Percentiles rank a stretch among this genome's conserved stretches.
phyloP scores from a whole-genome alignment of 2,797 vertebrate genomes.

The Pyrocephalus nanus region DNA sequence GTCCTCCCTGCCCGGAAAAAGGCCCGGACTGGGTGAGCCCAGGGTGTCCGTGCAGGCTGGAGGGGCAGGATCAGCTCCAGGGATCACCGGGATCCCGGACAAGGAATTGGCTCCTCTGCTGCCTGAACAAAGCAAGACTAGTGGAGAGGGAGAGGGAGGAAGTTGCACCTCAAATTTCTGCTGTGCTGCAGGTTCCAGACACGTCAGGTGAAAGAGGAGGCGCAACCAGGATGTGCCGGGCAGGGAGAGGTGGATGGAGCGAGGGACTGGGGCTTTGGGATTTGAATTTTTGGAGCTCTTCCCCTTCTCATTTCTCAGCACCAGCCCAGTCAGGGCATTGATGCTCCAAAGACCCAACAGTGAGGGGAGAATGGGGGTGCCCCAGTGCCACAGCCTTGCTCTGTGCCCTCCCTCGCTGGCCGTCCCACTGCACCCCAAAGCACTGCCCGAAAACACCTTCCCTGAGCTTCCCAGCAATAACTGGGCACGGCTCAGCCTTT shows the following conservation, averaged over 20 bases:
- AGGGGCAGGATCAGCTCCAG: background rate
- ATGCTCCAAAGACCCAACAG: rapidly evolving
- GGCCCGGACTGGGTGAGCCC: rapidly evolving
- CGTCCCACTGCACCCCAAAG: background rate
- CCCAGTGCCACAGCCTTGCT: rapidly evolving
- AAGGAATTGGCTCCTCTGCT: background rate
- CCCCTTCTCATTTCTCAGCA: rapidly evolving
- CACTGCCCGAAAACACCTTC: rapidly evolving
- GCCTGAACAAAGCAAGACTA: background rate
- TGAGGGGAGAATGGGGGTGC: rapidly evolving
- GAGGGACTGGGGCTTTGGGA: rapidly evolving
- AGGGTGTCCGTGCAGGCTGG: background rate
- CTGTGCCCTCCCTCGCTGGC: rapidly evolving
- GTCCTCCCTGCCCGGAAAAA: background rate
- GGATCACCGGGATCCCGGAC: background rate
- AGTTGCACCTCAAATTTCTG: background rate
- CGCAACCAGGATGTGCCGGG: rapidly evolving
- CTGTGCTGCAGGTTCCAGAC: background rate
- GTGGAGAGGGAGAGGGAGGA: background rate
- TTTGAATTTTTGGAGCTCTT: background rate
- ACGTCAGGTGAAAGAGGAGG: background rate
- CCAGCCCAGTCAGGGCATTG: background rate
- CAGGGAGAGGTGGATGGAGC: background rate
- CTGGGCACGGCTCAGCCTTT: rapidly evolving
- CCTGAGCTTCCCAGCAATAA: background rate